These are phyloP conservation scores for Caenorhabditis angaria DNA, from an alignment of 2,888 invertebrate genomes.

Conservation along the genomic window DNA sequence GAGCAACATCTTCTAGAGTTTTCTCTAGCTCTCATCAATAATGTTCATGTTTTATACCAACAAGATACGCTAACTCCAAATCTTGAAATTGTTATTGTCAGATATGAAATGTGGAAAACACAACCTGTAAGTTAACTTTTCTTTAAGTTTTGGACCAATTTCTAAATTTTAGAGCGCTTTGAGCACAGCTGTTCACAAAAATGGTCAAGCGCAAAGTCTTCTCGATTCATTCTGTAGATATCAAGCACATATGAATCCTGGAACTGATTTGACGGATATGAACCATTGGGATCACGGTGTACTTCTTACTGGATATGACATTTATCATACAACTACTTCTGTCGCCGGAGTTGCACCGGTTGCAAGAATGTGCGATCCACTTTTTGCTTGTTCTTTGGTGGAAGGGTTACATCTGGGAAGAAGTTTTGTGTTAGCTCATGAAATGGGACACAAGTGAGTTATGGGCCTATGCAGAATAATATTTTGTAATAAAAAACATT, in stretches of 20 bases:
- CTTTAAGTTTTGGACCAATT: background rate
- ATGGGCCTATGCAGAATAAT: background rate
- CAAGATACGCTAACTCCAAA: slow-evolving; percentile 69
- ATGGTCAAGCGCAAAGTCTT: slow-evolving; percentile 71
- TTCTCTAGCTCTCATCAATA: slow-evolving; percentile 71
- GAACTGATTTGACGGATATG: slow-evolving; percentile 69
- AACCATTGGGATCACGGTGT: slow-evolving; percentile 72
- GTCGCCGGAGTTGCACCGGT: slow-evolving; percentile 73
- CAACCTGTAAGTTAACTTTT: slow-evolving; percentile 61
- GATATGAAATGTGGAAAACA: slow-evolving; percentile 71
- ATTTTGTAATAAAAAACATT: too few species aligned
- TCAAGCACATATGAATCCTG: slow-evolving; percentile 70
- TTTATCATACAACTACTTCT: slow-evolving; percentile 71
- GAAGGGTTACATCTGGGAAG: slow-evolving; percentile 72
- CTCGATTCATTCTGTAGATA: slow-evolving; percentile 71
- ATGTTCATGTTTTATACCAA: slow-evolving; percentile 69
- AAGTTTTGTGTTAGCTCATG: slow-evolving; percentile 72
- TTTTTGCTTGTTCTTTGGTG: slow-evolving; percentile 71
- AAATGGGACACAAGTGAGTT: slow-evolving; percentile 72
- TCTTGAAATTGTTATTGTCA: slow-evolving; percentile 70
- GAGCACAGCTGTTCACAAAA: slow-evolving; percentile 64
- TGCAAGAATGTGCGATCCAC: slow-evolving; percentile 71
- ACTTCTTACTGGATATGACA: slow-evolving; percentile 71
- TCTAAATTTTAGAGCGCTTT: slow-evolving; percentile 55
- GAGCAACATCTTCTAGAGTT: slow-evolving; percentile 71